phyloP scores from a whole-genome alignment of 2,797 vertebrate species.

The Holocentrus rufus region DNA sequence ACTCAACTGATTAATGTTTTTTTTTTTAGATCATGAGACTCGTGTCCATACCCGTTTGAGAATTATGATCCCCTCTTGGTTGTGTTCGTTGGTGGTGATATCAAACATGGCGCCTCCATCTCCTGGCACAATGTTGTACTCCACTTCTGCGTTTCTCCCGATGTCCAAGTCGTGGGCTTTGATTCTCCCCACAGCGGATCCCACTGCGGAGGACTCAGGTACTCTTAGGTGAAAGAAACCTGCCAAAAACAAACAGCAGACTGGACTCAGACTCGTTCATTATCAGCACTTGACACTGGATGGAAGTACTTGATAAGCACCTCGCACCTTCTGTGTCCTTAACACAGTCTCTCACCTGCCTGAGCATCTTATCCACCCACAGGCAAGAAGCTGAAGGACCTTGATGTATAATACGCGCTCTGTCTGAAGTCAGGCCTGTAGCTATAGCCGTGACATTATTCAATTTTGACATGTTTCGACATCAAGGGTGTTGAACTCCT shows the following conservation, averaged over 20 bases:
- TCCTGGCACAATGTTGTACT: slow-evolving; percentile 96
- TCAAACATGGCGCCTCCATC: slow-evolving; percentile 96
- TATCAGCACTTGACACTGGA: slow-evolving; percentile 40
- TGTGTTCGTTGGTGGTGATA: slow-evolving; percentile 92
- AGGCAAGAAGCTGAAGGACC: slow-evolving; percentile 32
- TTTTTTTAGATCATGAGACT: neutral
- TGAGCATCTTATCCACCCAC: slow-evolving; percentile 41
- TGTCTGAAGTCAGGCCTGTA: slow-evolving; percentile 54
- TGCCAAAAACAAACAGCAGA: slow-evolving; percentile 64
- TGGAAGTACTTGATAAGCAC: slow-evolving; percentile 24
- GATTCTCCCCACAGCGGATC: slow-evolving; percentile 93
- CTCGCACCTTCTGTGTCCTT: slow-evolving; percentile 37
- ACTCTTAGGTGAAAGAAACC: slow-evolving; percentile 97
- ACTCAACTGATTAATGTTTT: no score
- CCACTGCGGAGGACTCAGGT: slow-evolving; percentile 90
- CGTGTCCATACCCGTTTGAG: slow-evolving; percentile 87
- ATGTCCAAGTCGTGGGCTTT: slow-evolving; percentile 97
- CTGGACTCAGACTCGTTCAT: slow-evolving; percentile 25
- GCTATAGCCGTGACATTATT: slow-evolving; percentile 62
- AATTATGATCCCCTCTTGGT: slow-evolving; percentile 94
- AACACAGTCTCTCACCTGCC: slow-evolving; percentile 20
- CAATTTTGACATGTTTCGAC: slow-evolving; percentile 57
- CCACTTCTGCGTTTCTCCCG: slow-evolving; percentile 95
- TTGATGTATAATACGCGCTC: slow-evolving; percentile 21
- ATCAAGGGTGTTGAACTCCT: slow-evolving; percentile 49